phyloP scores from a whole-genome alignment of 2,888 invertebrate genomes.

The Caenorhabditis macrosperma region DNA sequence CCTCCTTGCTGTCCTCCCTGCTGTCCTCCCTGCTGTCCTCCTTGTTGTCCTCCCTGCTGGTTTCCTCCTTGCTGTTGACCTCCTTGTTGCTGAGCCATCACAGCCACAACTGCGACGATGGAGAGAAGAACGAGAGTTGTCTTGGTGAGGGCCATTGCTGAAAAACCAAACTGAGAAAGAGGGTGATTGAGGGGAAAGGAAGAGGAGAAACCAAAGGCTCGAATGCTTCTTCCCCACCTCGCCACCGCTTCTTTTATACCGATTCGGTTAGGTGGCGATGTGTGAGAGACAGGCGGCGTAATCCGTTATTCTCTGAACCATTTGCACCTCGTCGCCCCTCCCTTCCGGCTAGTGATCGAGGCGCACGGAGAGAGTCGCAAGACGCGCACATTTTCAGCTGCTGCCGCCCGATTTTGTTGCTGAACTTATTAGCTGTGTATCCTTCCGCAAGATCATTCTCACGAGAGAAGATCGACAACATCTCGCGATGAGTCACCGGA shows the following conservation, averaged over 20 bases:
- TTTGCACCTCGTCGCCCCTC: slow-evolving; percentile 9
- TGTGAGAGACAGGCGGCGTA: slow-evolving; percentile 16
- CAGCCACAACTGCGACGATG: slow-evolving; percentile 29
- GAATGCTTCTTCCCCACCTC: slow-evolving; percentile 1
- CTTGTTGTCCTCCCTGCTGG: background rate
- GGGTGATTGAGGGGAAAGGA: background rate
- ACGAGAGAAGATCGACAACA: slow-evolving; percentile 34
- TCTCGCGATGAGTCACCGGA: slow-evolving; percentile 18
- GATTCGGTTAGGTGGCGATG: slow-evolving; percentile 26
- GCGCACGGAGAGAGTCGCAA: background rate
- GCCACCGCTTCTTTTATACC: slow-evolving; percentile 27
- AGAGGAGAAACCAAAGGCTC: background rate
- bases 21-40: slow-evolving; percentile 3
- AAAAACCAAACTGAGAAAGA: slow-evolving; percentile 1
- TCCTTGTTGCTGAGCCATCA: slow-evolving; percentile 32
- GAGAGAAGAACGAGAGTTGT: slow-evolving; percentile 36
- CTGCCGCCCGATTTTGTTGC: slow-evolving; percentile 8
- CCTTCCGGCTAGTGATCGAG: slow-evolving; percentile 10
- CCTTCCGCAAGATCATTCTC: background rate
- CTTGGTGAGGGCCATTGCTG: slow-evolving; percentile 29
- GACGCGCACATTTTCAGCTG: slow-evolving; percentile 16
- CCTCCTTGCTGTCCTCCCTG: slow-evolving; percentile 23
- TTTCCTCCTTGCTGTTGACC: slow-evolving; percentile 20
- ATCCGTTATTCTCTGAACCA: slow-evolving; percentile 42
- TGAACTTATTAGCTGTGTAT: slow-evolving; percentile 30